These are phyloP conservation scores for Plebejus melissa DNA, from an alignment of 2,888 invertebrate genomes.

Conservation along the genomic window DNA sequence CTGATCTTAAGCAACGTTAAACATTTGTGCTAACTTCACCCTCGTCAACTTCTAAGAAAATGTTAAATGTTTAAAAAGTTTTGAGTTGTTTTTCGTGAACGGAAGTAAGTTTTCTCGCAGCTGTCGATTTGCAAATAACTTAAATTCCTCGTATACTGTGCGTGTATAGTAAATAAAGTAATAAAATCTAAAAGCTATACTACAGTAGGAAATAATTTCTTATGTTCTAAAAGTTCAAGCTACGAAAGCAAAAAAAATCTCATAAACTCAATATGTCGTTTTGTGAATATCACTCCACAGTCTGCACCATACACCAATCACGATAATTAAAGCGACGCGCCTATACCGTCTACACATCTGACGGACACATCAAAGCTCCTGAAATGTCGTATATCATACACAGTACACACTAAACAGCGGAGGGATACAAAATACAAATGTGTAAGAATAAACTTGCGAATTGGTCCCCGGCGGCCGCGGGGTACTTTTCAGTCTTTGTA, in stretches of 20 bases:
- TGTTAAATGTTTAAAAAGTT: not conserved
- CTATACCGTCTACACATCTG: not conserved
- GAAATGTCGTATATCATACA: slow-evolving; percentile 6
- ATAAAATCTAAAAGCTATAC: not conserved
- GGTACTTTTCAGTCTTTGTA: slow-evolving; percentile 35
- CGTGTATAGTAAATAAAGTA: not conserved
- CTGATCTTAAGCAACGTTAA: slow-evolving; percentile 6
- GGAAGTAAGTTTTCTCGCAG: not conserved
- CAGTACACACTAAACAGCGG: not conserved
- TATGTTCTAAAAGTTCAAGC: too few species aligned
- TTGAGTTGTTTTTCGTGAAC: not conserved
- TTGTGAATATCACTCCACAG: not conserved
- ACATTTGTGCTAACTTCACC: slow-evolving; percentile 5
- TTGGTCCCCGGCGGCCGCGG: slow-evolving; percentile 49
- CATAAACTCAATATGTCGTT: not conserved
- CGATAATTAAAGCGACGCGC: slow-evolving; percentile 13
- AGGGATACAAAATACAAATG: slow-evolving; percentile 38
- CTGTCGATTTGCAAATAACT: not conserved
- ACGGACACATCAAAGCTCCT: not conserved
- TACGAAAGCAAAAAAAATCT: too few species aligned
- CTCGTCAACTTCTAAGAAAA: slow-evolving; percentile 15
- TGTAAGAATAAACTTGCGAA: slow-evolving; percentile 53
- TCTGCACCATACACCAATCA: not conserved
- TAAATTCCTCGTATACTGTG: not conserved
- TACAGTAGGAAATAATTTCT: not conserved